Percentiles rank a stretch among this genome's conserved stretches.
phyloP scores from a whole-genome alignment of 2,797 vertebrate genomes.

The Halcyon leucocephala region DNA sequence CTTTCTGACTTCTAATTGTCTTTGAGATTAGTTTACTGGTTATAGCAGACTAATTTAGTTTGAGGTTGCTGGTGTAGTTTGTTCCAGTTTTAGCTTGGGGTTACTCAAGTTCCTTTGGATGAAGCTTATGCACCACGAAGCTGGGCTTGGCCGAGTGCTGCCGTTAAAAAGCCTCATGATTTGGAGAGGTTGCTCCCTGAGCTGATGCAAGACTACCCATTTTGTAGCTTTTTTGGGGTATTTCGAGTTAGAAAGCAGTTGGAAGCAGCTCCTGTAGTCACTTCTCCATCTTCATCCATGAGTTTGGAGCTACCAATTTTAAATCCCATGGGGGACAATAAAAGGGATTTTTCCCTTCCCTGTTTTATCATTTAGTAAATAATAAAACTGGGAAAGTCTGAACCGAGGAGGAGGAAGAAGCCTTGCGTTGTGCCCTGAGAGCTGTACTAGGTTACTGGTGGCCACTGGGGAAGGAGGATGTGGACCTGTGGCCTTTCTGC shows the following conservation, averaged over 20 bases:
- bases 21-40: neutral
- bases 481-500: neutral
- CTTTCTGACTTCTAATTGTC: neutral
- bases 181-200: neutral
- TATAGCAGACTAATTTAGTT: neutral
- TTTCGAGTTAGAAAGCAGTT: neutral
- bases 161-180: neutral
- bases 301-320: neutral
- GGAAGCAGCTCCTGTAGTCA: accelerated
- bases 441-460: neutral
- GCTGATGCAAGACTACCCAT: neutral
- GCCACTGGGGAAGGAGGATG: neutral
- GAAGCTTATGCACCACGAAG: neutral
- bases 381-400: neutral
- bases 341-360: neutral
- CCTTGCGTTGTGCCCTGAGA: neutral
- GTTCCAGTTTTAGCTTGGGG: constrained; percentile 9
- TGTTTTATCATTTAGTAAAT: neutral
- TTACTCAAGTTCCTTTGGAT: constrained; percentile 3
- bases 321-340: neutral
- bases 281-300: neutral
- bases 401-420: accelerated
- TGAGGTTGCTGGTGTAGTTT: neutral
- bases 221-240: neutral
- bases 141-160: neutral